Conservation (phyloP, 2,113 vertebrate species). For the Lichenostomus cassidix region DNA sequence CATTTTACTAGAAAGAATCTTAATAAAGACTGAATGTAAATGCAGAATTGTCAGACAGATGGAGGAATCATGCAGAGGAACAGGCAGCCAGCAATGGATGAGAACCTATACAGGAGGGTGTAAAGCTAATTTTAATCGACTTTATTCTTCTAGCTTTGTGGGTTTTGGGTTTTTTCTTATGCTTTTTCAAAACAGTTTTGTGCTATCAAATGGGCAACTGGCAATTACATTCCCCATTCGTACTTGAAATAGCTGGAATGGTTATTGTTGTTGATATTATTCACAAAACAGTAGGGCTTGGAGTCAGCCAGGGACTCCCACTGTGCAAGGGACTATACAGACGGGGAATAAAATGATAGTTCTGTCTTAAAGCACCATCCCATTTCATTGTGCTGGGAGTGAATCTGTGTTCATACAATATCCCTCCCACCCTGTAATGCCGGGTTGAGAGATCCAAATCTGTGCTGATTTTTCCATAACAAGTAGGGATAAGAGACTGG, state of each 20-base stretch:
- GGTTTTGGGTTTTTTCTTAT: not conserved
- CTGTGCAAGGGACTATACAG: not conserved
- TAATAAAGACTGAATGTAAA: constrained; percentile 25
- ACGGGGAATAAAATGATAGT: not conserved
- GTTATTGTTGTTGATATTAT: constrained; percentile 50
- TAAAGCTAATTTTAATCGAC: not conserved
- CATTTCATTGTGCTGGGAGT: not conserved
- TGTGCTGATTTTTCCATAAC: not conserved
- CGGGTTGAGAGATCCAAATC: not conserved
- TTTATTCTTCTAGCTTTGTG: not conserved
- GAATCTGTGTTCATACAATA: not conserved
- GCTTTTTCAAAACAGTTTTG: not conserved
- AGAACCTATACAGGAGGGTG: not conserved
- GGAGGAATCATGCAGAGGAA: not conserved
- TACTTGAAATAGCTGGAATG: not conserved
- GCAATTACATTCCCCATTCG: not conserved
- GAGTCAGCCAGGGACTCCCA: not conserved
- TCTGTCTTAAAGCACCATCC: not conserved
- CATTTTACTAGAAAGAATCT: constrained; percentile 3
- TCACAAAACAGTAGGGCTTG: constrained; percentile 21
- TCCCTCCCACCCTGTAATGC: not conserved
- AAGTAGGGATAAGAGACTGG: not conserved
- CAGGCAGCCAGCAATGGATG: not conserved
- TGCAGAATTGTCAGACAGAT: constrained; percentile 11
- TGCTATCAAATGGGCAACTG: not conserved